Percentiles rank a stretch among this genome's conserved stretches.
These are phyloP conservation scores for Maniola jurtina DNA, from an alignment of 1,140 invertebrate species.

Conservation along the genomic window DNA sequence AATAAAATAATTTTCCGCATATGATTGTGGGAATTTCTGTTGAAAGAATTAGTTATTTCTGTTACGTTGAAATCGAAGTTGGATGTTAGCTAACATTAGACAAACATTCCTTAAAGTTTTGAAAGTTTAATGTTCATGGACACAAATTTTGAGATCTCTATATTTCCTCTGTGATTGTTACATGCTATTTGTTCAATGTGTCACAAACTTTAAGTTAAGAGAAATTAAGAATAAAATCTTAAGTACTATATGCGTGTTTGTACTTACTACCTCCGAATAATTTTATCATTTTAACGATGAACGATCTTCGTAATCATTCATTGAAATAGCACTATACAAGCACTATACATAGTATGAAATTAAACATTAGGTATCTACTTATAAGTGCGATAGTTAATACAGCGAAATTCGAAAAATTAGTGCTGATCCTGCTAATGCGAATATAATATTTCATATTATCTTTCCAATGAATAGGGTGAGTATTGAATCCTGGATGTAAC, in stretches of 20 bases:
- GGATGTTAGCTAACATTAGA: constrained; percentile 7
- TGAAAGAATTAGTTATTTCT: neutral
- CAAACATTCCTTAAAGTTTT: constrained; percentile 5
- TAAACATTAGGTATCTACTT: too few species aligned
- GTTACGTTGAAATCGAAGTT: neutral
- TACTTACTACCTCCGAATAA: neutral
- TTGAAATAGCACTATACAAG: too few species aligned
- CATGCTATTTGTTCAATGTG: constrained; percentile 3
- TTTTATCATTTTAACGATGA: neutral
- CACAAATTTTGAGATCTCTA: constrained; percentile 7
- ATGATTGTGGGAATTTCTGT: neutral
- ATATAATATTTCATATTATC: too few species aligned
- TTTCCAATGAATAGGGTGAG: too few species aligned
- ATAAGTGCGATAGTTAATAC: too few species aligned
- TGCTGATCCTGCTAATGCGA: too few species aligned
- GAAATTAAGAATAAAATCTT: constrained; percentile 14
- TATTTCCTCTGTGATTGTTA: constrained; percentile 29
- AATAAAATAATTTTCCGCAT: neutral
- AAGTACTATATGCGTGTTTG: constrained; percentile 1
- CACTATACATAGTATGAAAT: too few species aligned
- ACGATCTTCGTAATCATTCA: too few species aligned
- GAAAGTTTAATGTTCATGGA: neutral
- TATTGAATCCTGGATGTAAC: too few species aligned
- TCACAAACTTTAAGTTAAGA: constrained; percentile 7
- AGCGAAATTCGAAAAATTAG: too few species aligned